A percentile compares a stretch with the other conserved stretches of the same genome.
phyloP scores from a whole-genome alignment of 2,113 vertebrate species.

The Myodes glareolus region DNA sequence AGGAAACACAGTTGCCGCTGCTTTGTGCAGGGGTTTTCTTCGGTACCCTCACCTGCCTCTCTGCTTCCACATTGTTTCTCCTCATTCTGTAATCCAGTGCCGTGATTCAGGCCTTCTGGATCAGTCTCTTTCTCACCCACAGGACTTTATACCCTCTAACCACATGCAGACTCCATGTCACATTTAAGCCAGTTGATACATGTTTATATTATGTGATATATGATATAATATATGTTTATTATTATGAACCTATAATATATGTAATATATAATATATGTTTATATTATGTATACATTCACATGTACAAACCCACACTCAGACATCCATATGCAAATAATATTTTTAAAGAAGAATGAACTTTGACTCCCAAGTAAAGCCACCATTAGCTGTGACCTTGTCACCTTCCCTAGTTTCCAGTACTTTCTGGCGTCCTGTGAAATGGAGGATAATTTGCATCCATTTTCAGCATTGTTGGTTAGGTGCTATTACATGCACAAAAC shows the following conservation, averaged over 20 bases:
- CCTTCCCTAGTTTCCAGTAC: neutral
- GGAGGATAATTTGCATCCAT: neutral
- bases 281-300: neutral
- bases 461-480: neutral
- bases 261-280: too few relatives aligned
- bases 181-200: neutral
- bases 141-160: too few relatives aligned
- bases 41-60: neutral
- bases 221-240: too few relatives aligned
- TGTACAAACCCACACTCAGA: neutral
- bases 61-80: neutral
- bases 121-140: neutral
- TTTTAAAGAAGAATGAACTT: neutral
- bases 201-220: too few relatives aligned
- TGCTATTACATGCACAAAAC: neutral
- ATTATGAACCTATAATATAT: too few relatives aligned
- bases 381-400: neutral
- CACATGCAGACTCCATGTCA: neutral
- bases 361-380: neutral
- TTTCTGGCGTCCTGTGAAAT: neutral
- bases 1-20: neutral
- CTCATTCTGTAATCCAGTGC: neutral
- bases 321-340: neutral
- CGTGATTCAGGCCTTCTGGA: neutral
- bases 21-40: neutral